A percentile compares a stretch with the other conserved stretches of the same genome.
Conservation (phyloP, 2,113 vertebrate genomes). For the Globicephala melas region DNA sequence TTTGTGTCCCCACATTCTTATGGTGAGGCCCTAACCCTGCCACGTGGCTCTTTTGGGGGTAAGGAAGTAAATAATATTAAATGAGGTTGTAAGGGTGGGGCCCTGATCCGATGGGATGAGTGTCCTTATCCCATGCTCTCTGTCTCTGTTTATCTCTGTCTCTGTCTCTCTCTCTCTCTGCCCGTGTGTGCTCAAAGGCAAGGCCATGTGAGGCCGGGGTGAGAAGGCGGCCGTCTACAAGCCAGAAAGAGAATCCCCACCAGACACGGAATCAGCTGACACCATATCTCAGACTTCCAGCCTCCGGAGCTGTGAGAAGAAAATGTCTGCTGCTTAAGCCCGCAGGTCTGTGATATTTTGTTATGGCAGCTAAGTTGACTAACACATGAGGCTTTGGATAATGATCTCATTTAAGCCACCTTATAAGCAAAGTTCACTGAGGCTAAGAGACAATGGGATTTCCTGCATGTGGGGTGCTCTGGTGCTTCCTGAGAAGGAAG, state of each 20-base stretch:
- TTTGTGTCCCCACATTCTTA: not conserved
- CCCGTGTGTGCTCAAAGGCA: not conserved
- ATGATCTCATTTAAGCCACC: not conserved
- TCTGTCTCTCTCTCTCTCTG: not conserved
- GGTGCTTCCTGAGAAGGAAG: not conserved
- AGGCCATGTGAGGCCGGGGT: accelerated
- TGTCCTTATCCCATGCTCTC: too few relatives aligned
- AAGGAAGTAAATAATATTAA: not conserved
- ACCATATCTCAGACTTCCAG: not conserved
- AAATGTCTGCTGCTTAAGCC: not conserved
- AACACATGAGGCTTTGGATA: not conserved
- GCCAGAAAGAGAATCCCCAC: not conserved
- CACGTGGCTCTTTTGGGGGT: not conserved
- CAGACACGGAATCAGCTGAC: accelerated
- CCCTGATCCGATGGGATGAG: not conserved
- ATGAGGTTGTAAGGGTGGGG: not conserved
- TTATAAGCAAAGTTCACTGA: not conserved
- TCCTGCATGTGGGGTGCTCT: not conserved
- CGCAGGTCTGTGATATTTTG: accelerated
- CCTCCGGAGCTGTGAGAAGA: not conserved
- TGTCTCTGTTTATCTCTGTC: not conserved
- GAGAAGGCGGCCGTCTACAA: not conserved
- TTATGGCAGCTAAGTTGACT: not conserved
- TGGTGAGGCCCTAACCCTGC: not conserved
- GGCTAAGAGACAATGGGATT: not conserved